Percentiles rank a stretch among this genome's conserved stretches.
These are phyloP conservation scores for Podarcis raffonei DNA, from an alignment of 2,113 vertebrate genomes.

Conservation along the genomic window DNA sequence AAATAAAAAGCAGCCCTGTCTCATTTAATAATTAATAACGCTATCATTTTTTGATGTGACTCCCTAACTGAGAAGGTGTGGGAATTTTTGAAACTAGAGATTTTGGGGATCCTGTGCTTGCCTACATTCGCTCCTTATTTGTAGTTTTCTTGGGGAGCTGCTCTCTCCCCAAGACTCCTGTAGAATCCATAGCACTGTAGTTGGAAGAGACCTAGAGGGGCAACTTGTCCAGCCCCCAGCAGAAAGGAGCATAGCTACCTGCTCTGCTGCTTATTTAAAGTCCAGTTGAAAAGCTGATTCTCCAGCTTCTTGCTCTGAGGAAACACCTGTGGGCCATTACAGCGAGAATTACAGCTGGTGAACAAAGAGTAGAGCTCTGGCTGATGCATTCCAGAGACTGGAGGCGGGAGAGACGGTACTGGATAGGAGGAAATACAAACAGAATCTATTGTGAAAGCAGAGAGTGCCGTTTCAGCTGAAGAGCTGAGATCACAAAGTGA, in stretches of 20 bases:
- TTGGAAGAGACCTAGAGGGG: not conserved
- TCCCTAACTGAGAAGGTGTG: conserved; percentile 57
- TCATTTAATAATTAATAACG: conserved; percentile 39
- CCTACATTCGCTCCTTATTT: no score
- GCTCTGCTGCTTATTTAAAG: not conserved
- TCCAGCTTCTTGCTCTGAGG: rapidly evolving
- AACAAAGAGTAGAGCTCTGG: not conserved
- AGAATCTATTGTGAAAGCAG: not conserved
- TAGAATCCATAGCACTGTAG: not conserved
- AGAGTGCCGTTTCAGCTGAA: not conserved
- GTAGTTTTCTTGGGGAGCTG: not conserved
- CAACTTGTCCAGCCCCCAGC: no score
- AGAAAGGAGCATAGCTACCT: not conserved
- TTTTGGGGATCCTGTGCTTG: no score
- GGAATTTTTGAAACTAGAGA: conserved; percentile 15
- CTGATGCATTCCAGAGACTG: not conserved
- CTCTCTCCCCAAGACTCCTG: conserved; percentile 3
- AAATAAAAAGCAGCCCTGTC: not conserved
- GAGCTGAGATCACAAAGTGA: not conserved
- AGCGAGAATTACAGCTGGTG: not conserved
- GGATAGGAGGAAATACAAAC: not conserved
- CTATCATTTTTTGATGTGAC: conserved; percentile 8
- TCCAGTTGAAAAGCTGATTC: not conserved
- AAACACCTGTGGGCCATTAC: conserved; percentile 60
- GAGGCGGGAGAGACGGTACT: not conserved